phyloP scores from a whole-genome alignment of 2,797 vertebrate genomes.

The Numenius phaeopus region DNA sequence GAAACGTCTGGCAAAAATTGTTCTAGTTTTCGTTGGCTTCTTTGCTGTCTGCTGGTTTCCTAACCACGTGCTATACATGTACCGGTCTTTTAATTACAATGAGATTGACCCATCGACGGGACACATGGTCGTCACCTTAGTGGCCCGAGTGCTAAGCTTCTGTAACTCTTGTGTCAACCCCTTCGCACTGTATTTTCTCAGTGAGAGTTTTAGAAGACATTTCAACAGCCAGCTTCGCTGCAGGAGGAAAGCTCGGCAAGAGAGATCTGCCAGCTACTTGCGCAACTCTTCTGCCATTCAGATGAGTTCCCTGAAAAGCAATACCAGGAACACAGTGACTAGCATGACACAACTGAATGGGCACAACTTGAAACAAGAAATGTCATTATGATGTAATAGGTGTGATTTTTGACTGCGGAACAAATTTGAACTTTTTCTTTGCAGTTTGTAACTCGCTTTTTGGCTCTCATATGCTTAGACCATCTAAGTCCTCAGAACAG shows the following conservation, averaged over 20 bases:
- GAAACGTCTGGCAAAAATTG: constrained; percentile 87
- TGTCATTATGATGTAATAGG: constrained; percentile 80
- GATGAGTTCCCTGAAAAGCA: constrained; percentile 92
- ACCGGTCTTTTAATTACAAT: constrained; percentile 85
- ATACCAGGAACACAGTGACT: constrained; percentile 78
- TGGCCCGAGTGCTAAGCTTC: constrained; percentile 85
- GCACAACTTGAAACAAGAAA: constrained; percentile 83
- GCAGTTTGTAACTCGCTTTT: background rate
- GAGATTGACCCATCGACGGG: constrained; percentile 82
- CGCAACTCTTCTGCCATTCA: constrained; percentile 90
- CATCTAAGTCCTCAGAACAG: background rate
- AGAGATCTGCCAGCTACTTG: constrained; percentile 87
- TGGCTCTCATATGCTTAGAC: background rate
- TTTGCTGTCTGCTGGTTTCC: constrained; percentile 87
- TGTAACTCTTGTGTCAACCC: constrained; percentile 87
- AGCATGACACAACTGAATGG: constrained; percentile 81
- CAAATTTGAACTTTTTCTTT: background rate
- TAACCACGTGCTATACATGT: constrained; percentile 86
- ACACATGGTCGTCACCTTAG: constrained; percentile 83
- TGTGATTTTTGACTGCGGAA: background rate
- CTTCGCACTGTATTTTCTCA: constrained; percentile 86
- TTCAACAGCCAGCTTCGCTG: constrained; percentile 89
- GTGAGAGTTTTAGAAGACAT: constrained; percentile 85
- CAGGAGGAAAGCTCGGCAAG: constrained; percentile 66
- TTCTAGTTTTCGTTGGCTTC: constrained; percentile 85